Base-by-base conservation (phyloP, 2,797 vertebrate species). In the Psittacula echo region DNA sequence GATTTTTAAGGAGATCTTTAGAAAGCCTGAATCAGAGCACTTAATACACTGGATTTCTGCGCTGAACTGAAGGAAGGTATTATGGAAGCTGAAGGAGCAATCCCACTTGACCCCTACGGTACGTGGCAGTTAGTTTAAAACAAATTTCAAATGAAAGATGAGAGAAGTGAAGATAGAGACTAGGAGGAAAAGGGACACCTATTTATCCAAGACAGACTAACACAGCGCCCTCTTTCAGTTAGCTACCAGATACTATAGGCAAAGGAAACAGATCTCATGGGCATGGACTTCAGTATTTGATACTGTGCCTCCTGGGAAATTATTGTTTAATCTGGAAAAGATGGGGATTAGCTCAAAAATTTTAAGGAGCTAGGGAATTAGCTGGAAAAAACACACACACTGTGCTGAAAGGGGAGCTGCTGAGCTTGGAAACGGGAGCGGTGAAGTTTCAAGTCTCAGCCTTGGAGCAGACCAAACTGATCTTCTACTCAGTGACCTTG, bases 31-130 rank as follows among this genome's bases (percentile, higher is more conserved):
- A 44, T 70, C 42, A 50, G 71, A 47, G 34, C 34, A 45, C 14
- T 26, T 20, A 39, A 27, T 7, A 7, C 17, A 34, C 27, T 3
- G 42, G 32, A 58, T 81, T 81, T 75, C 66, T 81, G 17, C 34
- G 61, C 74, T 58, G 50, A 53, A 14, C 60, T 64, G 61, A 58
- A 44, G 22, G 3, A 60, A 68, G 29, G 34, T 19, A 15, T 2
- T 5, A 27, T 14, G 53, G 39, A 62, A 85, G 39, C 47, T 42
- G 21, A 60, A 89, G 78, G 32, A 62, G 29, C 10, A 11, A 7
- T 1, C 5, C 5, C 0, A 0, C n/a, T 23, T 68, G 64, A 24
- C 11, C 7, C 9, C 18, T 4, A 0, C 3, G 18, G 37, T n/a
- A 56, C 7, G 7, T 5, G 9, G 30, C 34, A 16, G 26, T 22